Evolutionary conservation across 2,113 vertebrate species (phyloP).

Genomic region (Morone chrysops): DNA sequence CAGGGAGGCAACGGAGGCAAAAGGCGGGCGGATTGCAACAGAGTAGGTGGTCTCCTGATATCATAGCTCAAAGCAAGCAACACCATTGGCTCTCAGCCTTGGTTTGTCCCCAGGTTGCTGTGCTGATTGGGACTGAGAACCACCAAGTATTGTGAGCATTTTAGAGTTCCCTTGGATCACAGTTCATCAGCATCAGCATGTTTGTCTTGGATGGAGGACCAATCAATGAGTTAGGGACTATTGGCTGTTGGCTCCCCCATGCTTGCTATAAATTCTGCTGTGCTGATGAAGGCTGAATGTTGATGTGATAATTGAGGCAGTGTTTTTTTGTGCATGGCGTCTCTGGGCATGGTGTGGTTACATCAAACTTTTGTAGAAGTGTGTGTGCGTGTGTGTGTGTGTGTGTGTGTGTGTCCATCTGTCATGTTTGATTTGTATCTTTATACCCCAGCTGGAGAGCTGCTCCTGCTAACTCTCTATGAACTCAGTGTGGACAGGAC

Average conservation of each 20-base stretch:
- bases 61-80: constrained; percentile 41
- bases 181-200: constrained; percentile 74
- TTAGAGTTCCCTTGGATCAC: constrained; percentile 62
- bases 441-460: constrained; percentile 60
- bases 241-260: constrained; percentile 44
- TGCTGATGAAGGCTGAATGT: constrained; percentile 64
- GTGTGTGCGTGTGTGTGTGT: constrained; percentile 36
- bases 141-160: constrained; percentile 44
- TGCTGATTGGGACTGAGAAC: constrained; percentile 37
- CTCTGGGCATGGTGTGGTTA: constrained; percentile 64
- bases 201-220: constrained; percentile 67
- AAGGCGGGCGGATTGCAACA: constrained; percentile 50
- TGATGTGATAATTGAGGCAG: constrained; percentile 74
- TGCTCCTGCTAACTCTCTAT: constrained; percentile 58
- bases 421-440: constrained; percentile 75
- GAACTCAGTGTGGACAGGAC: constrained; percentile 65
- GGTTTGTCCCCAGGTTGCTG: constrained; percentile 47
- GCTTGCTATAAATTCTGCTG: constrained; percentile 56
- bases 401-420: constrained; percentile 51
- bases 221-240: constrained; percentile 61
- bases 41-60: constrained; percentile 61
- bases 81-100: constrained; percentile 46
- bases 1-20: constrained; percentile 63
- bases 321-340: constrained; percentile 61
- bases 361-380: constrained; percentile 60